Conservation (phyloP, 2,113 vertebrate genomes). For the Addax nasomaculatus region DNA sequence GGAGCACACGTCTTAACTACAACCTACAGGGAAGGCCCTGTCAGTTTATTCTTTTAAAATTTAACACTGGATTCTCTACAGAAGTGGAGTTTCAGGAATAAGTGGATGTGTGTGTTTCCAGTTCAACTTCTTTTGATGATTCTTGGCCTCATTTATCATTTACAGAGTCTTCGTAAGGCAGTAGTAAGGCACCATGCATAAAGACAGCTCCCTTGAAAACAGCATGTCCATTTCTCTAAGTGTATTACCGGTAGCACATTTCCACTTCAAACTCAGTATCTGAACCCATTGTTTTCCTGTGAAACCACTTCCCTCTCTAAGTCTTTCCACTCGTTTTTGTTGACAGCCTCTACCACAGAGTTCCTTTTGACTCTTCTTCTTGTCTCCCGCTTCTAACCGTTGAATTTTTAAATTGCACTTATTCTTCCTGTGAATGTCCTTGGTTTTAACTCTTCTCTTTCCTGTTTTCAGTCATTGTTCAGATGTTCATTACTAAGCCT, state of each 20-base stretch:
- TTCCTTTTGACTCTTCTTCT: background rate
- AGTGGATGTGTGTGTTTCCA: background rate
- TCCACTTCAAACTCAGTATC: background rate
- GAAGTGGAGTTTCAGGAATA: background rate
- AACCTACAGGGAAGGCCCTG: background rate
- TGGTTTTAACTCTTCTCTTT: background rate
- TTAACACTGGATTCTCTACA: background rate
- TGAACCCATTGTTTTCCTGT: background rate
- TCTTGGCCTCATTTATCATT: background rate
- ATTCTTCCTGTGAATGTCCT: background rate
- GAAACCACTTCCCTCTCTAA: background rate
- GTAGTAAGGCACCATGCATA: background rate
- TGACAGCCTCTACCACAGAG: background rate
- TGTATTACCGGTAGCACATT: background rate
- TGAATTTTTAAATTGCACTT: background rate
- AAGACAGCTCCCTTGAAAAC: background rate
- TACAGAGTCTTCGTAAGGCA: background rate
- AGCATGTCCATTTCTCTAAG: background rate
- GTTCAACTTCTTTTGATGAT: background rate
- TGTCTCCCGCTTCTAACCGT: background rate
- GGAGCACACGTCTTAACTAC: background rate
- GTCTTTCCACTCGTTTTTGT: background rate
- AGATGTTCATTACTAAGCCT: background rate
- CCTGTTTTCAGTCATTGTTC: background rate
- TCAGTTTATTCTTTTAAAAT: background rate